phyloP scores from a whole-genome alignment of 2,888 invertebrate species.

The Netelia fuscicornis region DNA sequence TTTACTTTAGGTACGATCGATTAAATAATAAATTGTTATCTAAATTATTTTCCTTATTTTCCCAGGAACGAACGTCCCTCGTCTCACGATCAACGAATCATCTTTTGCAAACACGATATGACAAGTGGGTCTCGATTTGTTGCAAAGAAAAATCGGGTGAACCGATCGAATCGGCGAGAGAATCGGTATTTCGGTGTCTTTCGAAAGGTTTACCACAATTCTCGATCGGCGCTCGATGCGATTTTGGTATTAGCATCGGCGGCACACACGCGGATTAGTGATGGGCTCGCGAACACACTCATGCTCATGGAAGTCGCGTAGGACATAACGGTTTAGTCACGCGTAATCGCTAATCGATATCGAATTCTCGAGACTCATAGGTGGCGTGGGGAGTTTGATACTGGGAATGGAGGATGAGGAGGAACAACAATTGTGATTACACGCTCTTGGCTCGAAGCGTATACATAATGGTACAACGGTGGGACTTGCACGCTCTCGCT shows the following conservation, averaged over 20 bases:
- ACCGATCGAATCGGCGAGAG: neutral
- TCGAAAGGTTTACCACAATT: neutral
- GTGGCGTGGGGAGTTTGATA: neutral
- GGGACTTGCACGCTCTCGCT: neutral
- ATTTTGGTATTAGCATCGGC: constrained; percentile 6
- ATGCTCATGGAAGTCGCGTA: constrained; percentile 61
- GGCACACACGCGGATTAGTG: constrained; percentile 27
- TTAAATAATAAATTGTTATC: too few species aligned
- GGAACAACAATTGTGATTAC: constrained; percentile 65
- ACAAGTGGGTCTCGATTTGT: too few species aligned
- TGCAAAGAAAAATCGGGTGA: too few species aligned
- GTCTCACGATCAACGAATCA: too few species aligned
- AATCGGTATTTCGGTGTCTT: neutral
- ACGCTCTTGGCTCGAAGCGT: constrained; percentile 61
- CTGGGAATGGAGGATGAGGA: constrained; percentile 12
- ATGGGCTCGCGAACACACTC: constrained; percentile 26
- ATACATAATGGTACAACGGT: constrained; percentile 54
- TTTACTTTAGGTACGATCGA: too few species aligned
- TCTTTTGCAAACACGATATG: too few species aligned
- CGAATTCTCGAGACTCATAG: constrained; percentile 66
- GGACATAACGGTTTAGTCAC: constrained; percentile 64
- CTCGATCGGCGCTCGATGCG: neutral
- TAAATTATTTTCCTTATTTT: too few species aligned
- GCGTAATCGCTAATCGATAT: constrained; percentile 74
- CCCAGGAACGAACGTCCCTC: too few species aligned